Percentiles rank a stretch among this genome's conserved stretches.
phyloP scores from a whole-genome alignment of 2,888 invertebrate genomes.

The Cryptops parisi region DNA sequence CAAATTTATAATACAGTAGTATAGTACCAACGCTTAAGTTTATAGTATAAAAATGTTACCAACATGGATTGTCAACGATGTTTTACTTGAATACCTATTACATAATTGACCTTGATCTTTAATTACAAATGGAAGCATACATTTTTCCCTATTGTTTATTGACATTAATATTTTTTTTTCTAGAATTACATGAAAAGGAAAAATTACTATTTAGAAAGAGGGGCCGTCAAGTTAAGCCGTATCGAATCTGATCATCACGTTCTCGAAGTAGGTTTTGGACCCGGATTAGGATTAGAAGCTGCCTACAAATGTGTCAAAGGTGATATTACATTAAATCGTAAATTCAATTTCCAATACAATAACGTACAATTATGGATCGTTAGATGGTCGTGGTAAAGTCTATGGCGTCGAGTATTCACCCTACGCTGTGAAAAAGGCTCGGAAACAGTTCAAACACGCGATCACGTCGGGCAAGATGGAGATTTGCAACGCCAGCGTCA shows the following conservation, averaged over 20 bases:
- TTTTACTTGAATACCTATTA: no score
- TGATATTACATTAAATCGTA: no score
- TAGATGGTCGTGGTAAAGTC: conserved; percentile 9
- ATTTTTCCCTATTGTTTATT: no score
- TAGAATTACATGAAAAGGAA: conserved; percentile 1
- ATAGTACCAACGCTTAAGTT: no score
- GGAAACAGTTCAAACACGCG: not conserved
- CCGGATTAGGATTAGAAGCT: conserved; percentile 6
- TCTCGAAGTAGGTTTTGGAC: conserved; percentile 9
- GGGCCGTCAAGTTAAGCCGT: conserved; percentile 5
- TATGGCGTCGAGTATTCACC: conserved; percentile 7
- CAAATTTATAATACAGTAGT: no score
- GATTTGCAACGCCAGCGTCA: not conserved
- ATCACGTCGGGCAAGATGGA: conserved; percentile 3
- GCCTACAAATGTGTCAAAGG: conserved; percentile 1
- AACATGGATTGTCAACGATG: no score
- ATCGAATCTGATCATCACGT: conserved; percentile 7
- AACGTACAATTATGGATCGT: no score
- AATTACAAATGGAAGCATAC: no score
- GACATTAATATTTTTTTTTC: no score
- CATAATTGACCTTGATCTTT: no score
- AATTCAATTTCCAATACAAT: no score
- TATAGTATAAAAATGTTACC: no score
- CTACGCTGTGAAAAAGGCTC: not conserved
- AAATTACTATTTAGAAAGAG: conserved; percentile 8